Evolutionary conservation across 2,113 vertebrate species (phyloP).

Genomic region (Sinosuthora webbiana): DNA sequence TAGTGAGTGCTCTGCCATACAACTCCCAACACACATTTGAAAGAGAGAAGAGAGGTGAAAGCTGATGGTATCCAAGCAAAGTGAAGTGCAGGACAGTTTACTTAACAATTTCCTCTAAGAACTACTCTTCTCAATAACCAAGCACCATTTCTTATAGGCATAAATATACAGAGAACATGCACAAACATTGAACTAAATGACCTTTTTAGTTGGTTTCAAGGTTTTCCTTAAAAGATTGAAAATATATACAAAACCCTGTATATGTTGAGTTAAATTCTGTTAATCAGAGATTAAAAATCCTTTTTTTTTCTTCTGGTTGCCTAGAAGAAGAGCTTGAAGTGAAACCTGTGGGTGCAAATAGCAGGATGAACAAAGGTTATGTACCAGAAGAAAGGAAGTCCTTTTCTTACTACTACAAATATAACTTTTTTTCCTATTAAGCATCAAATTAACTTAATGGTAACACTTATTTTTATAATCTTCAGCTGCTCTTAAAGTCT

Average conservation of each 20-base stretch:
- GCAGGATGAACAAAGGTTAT: neutral
- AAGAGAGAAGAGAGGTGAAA: neutral
- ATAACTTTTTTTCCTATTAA: neutral
- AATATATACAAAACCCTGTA: accelerated
- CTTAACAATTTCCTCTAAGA: neutral
- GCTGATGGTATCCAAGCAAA: neutral
- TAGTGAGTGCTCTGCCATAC: neutral
- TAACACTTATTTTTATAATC: neutral
- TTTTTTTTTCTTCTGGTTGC: neutral
- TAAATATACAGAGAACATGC: neutral
- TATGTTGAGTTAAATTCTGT: neutral
- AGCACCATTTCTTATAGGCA: neutral
- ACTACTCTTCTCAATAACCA: neutral
- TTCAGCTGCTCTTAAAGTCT: neutral
- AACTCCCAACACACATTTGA: neutral
- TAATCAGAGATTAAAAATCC: neutral
- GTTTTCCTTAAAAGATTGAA: neutral
- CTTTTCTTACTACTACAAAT: neutral
- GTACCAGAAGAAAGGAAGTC: neutral
- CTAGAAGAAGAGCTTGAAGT: neutral
- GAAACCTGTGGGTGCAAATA: neutral
- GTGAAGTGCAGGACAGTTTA: neutral
- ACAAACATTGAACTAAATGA: neutral
- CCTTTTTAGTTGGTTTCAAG: neutral
- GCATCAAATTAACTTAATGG: neutral